phyloP scores from a whole-genome alignment of 2,113 vertebrate species.

The Pheucticus melanocephalus region DNA sequence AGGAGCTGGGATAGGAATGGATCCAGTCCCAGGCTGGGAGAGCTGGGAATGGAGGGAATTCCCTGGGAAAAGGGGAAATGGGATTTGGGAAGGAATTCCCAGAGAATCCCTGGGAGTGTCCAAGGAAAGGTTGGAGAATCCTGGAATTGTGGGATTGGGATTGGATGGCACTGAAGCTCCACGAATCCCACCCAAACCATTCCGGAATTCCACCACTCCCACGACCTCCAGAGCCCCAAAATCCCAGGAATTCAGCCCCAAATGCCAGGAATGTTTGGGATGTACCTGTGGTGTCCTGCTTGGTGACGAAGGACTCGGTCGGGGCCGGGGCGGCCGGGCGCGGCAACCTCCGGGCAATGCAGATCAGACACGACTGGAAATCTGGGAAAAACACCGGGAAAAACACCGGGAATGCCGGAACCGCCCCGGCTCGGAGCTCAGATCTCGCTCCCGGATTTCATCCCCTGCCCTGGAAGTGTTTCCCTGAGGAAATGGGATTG shows the following conservation, averaged over 20 bases:
- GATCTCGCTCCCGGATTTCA: accelerated
- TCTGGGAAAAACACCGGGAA: conserved; percentile 67
- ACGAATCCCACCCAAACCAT: background rate
- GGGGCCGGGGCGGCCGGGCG: conserved; percentile 77
- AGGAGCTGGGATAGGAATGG: too few species aligned
- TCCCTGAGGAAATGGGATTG: background rate
- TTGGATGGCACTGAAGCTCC: background rate
- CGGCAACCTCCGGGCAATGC: conserved; percentile 88
- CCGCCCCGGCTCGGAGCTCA: accelerated
- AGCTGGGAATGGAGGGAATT: too few species aligned
- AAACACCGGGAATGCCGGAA: background rate
- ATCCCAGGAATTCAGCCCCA: background rate
- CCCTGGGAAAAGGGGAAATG: too few species aligned
- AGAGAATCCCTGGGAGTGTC: too few species aligned
- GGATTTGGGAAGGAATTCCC: too few species aligned
- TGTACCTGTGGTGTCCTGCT: conserved; percentile 93
- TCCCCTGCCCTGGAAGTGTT: background rate
- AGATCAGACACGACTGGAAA: conserved; percentile 92
- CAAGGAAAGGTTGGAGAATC: background rate
- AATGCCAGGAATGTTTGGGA: background rate
- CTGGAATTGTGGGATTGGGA: too few species aligned
- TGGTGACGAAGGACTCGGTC: conserved; percentile 92
- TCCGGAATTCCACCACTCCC: background rate
- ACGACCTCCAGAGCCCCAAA: too few species aligned
- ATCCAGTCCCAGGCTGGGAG: too few species aligned